Conservation (phyloP, 2,888 invertebrate species). For the Sceliomorpha sp. region DNA sequence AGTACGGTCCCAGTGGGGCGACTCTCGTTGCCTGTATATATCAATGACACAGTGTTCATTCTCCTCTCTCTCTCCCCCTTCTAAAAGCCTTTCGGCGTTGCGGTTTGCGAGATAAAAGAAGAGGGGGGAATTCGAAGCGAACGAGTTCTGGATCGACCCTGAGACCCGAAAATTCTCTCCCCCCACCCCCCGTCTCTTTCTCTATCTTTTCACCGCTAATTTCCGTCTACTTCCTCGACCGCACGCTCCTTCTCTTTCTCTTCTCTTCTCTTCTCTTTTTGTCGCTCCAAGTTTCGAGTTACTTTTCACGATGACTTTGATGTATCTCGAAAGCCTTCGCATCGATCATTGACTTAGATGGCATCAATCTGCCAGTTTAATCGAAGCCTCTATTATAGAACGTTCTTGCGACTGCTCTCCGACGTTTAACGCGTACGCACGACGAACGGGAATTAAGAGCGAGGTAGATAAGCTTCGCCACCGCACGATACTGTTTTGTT, state of each 20-base stretch:
- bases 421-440: no score
- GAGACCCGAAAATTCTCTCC: constrained; percentile 38
- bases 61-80: constrained; percentile 37
- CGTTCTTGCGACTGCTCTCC: no score
- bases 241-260: constrained; percentile 24
- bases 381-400: no score
- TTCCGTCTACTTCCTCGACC: constrained; percentile 47
- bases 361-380: no score
- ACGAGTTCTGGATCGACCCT: constrained; percentile 49
- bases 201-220: constrained; percentile 45
- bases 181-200: constrained; percentile 25
- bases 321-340: constrained; percentile 10
- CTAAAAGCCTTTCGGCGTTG: constrained; percentile 70
- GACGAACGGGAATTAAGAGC: no score
- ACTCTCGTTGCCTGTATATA: constrained; percentile 62
- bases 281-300: constrained; percentile 15
- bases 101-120: constrained; percentile 55
- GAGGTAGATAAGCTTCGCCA: no score
- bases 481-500: no score
- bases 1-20: constrained; percentile 64
- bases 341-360: constrained; percentile 17
- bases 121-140: constrained; percentile 37
- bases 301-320: constrained; percentile 17
- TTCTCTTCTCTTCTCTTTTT: constrained; percentile 38
- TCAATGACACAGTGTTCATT: constrained; percentile 69